Percentiles rank a stretch among this genome's conserved stretches.
Conservation (phyloP, 2,113 vertebrate species). For the Recurvirostra avosetta region DNA sequence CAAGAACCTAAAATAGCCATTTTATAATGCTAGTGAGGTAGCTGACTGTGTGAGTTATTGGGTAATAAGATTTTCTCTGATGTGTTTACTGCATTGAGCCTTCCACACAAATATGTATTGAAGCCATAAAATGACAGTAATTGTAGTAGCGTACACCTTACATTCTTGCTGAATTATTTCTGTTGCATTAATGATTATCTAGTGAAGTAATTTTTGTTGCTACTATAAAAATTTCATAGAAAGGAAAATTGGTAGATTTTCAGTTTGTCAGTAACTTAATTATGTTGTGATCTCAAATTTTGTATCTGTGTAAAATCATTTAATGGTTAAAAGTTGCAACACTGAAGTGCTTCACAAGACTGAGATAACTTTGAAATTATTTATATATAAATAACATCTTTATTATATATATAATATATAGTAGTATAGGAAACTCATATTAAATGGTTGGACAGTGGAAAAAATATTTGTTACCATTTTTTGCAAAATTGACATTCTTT, state of each 20-base stretch:
- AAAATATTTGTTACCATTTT: neutral
- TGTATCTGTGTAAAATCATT: neutral
- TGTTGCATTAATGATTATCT: conserved; percentile 1
- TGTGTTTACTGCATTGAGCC: conserved; percentile 23
- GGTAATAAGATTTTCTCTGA: conserved; percentile 34
- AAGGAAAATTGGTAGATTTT: neutral
- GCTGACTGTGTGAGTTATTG: conserved; percentile 14
- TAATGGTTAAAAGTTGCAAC: neutral
- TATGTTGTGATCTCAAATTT: neutral
- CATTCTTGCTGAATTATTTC: conserved; percentile 29
- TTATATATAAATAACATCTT: neutral
- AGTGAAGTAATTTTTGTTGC: neutral
- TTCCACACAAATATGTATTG: conserved; percentile 30
- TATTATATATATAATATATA: neutral
- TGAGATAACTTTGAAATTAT: neutral
- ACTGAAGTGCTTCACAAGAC: neutral
- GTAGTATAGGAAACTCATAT: neutral
- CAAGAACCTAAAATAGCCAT: conserved; percentile 25
- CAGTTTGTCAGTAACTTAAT: neutral
- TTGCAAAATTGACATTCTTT: neutral
- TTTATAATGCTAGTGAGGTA: conserved; percentile 40
- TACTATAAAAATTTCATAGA: neutral
- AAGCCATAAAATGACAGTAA: conserved; percentile 31
- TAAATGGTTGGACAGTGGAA: neutral
- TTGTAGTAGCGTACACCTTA: neutral